Conservation (phyloP, 2,888 invertebrate species). For the Liopterus haemorrhoidalis region DNA sequence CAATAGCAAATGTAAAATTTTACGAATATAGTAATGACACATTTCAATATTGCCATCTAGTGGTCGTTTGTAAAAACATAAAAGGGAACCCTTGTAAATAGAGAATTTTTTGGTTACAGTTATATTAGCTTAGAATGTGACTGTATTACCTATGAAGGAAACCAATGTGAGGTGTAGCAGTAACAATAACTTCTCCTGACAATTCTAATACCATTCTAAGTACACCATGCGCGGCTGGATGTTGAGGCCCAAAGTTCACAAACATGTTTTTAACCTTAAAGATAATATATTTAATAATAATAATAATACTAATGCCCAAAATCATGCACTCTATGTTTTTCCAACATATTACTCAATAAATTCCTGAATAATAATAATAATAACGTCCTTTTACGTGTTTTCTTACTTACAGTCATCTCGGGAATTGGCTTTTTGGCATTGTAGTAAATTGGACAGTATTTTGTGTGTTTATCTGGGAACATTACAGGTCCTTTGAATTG, state of each 20-base stretch:
- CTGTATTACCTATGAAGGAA: slow-evolving; percentile 55
- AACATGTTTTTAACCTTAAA: slow-evolving; percentile 34
- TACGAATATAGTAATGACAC: too few relatives aligned
- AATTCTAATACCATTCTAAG: slow-evolving; percentile 71
- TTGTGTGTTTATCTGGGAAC: slow-evolving; percentile 49
- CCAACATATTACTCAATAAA: too few relatives aligned
- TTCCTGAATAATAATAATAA: too few relatives aligned
- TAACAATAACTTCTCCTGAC: slow-evolving; percentile 62
- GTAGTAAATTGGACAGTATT: slow-evolving; percentile 35
- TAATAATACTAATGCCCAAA: too few relatives aligned
- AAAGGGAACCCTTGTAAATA: too few relatives aligned
- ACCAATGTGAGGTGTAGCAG: slow-evolving; percentile 14
- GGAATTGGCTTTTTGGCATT: slow-evolving; percentile 20
- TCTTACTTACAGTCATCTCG: slow-evolving; percentile 22
- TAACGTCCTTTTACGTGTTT: neutral
- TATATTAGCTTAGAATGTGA: too few relatives aligned
- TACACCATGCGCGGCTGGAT: slow-evolving; percentile 89
- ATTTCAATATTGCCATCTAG: too few relatives aligned
- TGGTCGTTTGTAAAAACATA: too few relatives aligned
- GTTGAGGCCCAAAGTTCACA: slow-evolving; percentile 81
- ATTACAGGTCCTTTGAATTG: slow-evolving; percentile 54
- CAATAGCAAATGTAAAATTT: too few relatives aligned
- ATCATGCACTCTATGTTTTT: too few relatives aligned
- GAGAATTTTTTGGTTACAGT: too few relatives aligned
- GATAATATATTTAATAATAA: too few relatives aligned